Base-by-base conservation (phyloP, 2,888 invertebrate genomes). In the Campoletis raptor region DNA sequence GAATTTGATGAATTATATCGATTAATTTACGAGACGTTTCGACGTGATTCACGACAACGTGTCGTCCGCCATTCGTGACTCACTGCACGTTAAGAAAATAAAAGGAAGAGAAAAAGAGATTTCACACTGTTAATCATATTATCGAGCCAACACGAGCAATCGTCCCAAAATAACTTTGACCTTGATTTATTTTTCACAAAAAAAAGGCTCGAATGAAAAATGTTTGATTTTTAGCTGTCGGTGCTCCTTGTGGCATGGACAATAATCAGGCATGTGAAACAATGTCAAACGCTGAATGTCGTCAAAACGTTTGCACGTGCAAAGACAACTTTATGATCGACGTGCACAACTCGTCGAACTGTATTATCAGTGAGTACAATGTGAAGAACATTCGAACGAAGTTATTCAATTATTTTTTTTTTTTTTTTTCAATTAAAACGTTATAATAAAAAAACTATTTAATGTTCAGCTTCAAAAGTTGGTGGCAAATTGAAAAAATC, bases 321-420 rank as follows among this genome's bases (percentile, higher is more conserved):
- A 89, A 85, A 37, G 90, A 90, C 21, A 61, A 85, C 4, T 92
- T 88, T 30, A 87, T 90, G 64, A 76, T 91, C 37, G 92, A 92
- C 48, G 89, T 85, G 2, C 88, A 83, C 6, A 92, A 92, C 85
- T 90, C 92, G 0, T 92, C 92, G 0, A 92, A 91, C 48, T 92
- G 92, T 57, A 87, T 92, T 24, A 67, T 57, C 1, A 90, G 92
- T 92, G 66, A 91, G 91, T 88, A 57, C 12, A 24, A 24, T 24
- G 12, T 12, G 12, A 12, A 12, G 6, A 15, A 30, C 5, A 30
- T 61, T 61, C 30, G 5, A 30, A 15, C 15, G 15, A 61, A 30
- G 61, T 61, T 30, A 1, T 3, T 30, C 61, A 10, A 61, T 24
- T 21, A 15, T 15, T 15, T 52, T 21, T 30, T 21, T 30, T 15